Evolutionary conservation across 2,888 invertebrate species (phyloP).

Genomic region (Aphidius colemani): DNA sequence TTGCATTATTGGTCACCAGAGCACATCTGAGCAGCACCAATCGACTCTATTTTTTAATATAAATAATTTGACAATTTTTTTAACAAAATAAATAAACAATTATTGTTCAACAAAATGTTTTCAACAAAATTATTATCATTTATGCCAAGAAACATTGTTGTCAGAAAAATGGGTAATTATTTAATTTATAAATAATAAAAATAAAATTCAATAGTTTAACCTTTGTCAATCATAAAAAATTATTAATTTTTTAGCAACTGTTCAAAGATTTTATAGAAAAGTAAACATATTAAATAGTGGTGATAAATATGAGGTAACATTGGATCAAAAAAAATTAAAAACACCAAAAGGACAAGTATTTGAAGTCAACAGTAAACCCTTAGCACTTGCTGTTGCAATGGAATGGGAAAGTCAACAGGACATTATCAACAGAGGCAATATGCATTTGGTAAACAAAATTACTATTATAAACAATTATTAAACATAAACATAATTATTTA

Average conservation of each 20-base stretch:
- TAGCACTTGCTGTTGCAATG: conserved; percentile 90
- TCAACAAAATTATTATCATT: background rate
- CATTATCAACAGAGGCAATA: conserved; percentile 74
- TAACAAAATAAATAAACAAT: background rate
- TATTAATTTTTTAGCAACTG: conserved; percentile 52
- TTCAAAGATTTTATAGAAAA: conserved; percentile 76
- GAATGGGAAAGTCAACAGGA: conserved; percentile 93
- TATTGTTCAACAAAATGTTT: background rate
- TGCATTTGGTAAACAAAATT: conserved; percentile 79
- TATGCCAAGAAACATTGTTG: background rate
- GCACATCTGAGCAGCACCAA: background rate
- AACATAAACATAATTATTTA: conserved; percentile 11
- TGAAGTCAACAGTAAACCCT: conserved; percentile 78
- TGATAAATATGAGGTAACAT: conserved; percentile 79
- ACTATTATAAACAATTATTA: conserved; percentile 5
- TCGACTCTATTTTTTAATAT: too few species aligned
- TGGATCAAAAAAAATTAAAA: conserved; percentile 88
- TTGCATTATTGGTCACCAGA: background rate
- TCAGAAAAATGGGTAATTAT: conserved; percentile 20
- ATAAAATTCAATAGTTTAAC: too few species aligned
- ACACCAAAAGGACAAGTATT: conserved; percentile 85
- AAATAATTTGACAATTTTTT: background rate
- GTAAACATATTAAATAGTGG: conserved; percentile 74
- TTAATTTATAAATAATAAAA: background rate
- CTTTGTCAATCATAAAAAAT: background rate